These are phyloP conservation scores for Pteronotus mesoamericanus DNA, from an alignment of 2,797 vertebrate genomes.

Conservation along the genomic window DNA sequence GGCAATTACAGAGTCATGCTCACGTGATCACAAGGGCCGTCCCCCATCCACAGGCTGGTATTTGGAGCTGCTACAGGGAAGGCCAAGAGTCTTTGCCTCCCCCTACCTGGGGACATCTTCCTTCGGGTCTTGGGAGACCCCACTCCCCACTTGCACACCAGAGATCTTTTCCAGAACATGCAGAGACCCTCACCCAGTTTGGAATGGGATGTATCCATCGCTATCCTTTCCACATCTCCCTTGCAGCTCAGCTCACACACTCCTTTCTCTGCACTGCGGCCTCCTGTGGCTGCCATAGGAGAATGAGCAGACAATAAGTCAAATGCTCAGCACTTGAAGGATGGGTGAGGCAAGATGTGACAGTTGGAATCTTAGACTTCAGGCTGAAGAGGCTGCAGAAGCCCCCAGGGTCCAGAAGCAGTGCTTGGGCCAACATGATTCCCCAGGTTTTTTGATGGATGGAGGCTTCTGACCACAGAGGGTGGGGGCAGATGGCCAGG, in stretches of 20 bases:
- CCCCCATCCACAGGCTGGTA: background rate
- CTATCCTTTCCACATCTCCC: background rate
- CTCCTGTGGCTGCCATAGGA: background rate
- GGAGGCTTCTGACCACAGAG: background rate
- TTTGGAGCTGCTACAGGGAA: background rate
- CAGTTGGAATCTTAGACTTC: background rate
- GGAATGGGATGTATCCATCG: accelerated
- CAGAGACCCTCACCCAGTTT: background rate
- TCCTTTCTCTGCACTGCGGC: background rate
- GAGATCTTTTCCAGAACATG: background rate
- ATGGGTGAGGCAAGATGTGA: background rate
- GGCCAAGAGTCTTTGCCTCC: background rate
- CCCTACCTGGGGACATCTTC: background rate
- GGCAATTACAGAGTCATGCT: background rate
- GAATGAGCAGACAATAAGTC: background rate
- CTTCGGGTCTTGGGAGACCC: background rate
- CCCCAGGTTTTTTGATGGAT: background rate
- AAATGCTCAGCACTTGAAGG: background rate
- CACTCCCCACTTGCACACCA: background rate
- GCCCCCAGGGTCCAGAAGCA: background rate
- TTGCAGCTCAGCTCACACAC: background rate
- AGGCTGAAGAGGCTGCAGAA: background rate
- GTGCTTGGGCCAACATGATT: background rate
- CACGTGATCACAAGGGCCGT: background rate
- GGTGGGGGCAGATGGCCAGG: background rate